These are phyloP conservation scores for Pandemis corylana DNA, from an alignment of 2,888 invertebrate species.

Conservation along the genomic window DNA sequence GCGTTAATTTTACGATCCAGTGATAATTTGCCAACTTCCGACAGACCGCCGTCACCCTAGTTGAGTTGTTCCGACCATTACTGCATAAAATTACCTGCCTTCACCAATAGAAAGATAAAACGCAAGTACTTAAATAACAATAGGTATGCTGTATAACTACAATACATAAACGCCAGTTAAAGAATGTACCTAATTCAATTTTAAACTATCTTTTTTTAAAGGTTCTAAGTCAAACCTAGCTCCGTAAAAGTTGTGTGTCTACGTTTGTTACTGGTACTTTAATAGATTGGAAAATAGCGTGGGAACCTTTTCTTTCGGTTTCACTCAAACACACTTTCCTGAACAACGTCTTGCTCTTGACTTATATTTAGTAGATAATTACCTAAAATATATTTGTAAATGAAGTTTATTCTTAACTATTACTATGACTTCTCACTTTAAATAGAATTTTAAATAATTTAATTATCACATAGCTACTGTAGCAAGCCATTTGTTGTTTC, in stretches of 20 bases:
- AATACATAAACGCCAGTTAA: conserved; percentile 6
- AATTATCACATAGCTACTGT: too few species aligned
- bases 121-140: conserved; percentile 33
- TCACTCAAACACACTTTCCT: conserved; percentile 22
- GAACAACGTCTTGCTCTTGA: neutral
- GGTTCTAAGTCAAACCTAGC: neutral
- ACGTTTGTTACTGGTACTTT: conserved; percentile 28
- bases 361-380: neutral
- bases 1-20: conserved; percentile 85
- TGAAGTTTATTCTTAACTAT: too few species aligned
- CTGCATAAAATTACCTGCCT: conserved; percentile 75
- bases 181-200: conserved; percentile 7
- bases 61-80: conserved; percentile 80
- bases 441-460: too few species aligned
- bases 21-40: conserved; percentile 86
- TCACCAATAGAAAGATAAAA: conserved; percentile 47
- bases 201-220: neutral
- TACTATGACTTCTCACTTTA: too few species aligned
- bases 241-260: conserved; percentile 17
- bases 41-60: conserved; percentile 81
- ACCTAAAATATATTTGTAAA: too few species aligned
- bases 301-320: conserved; percentile 38
- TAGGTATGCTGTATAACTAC: conserved; percentile 7
- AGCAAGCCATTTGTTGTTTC: too few species aligned
- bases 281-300: conserved; percentile 42